These are phyloP conservation scores for Nothura maculosa DNA, from an alignment of 2,797 vertebrate species.

Conservation along the genomic window DNA sequence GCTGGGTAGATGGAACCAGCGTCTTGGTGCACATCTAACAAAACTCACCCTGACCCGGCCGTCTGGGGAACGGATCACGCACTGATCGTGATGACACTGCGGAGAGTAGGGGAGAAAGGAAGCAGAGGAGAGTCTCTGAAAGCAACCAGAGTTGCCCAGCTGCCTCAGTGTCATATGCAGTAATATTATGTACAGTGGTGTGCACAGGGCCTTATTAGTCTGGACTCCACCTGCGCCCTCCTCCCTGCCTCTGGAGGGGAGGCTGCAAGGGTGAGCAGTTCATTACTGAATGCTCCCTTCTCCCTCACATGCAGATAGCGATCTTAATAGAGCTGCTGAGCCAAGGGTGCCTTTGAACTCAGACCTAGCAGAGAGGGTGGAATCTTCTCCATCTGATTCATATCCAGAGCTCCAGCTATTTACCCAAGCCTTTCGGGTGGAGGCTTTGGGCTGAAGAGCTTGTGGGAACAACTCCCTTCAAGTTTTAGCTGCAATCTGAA, in stretches of 20 bases:
- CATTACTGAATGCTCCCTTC: not conserved
- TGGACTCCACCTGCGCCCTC: not conserved
- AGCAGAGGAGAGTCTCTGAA: not conserved
- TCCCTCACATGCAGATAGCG: conserved; percentile 49
- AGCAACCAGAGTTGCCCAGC: not conserved
- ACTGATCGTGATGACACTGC: fast-evolving
- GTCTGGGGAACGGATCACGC: fast-evolving
- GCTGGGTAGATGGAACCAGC: not conserved
- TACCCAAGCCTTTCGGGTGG: conserved; percentile 70
- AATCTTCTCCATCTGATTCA: conserved; percentile 74
- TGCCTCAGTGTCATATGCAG: not conserved
- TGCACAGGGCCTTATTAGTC: not conserved
- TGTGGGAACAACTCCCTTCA: conserved; percentile 75
- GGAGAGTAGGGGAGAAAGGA: not conserved
- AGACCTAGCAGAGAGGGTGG: conserved; percentile 50
- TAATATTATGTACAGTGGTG: not conserved
- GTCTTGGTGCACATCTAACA: not conserved
- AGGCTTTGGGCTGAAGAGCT: conserved; percentile 60
- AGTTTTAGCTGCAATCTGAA: conserved; percentile 66
- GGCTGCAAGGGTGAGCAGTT: conserved; percentile 42
- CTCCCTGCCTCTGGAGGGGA: not conserved
- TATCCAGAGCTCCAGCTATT: conserved; percentile 67
- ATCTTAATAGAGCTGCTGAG: conserved; percentile 66
- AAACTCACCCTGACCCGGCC: not conserved
- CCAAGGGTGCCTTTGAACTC: conserved; percentile 68